Percentiles rank a stretch among this genome's conserved stretches.
Evolutionary conservation across 2,113 vertebrate genomes (phyloP).

Genomic region (Spea bombifrons): DNA sequence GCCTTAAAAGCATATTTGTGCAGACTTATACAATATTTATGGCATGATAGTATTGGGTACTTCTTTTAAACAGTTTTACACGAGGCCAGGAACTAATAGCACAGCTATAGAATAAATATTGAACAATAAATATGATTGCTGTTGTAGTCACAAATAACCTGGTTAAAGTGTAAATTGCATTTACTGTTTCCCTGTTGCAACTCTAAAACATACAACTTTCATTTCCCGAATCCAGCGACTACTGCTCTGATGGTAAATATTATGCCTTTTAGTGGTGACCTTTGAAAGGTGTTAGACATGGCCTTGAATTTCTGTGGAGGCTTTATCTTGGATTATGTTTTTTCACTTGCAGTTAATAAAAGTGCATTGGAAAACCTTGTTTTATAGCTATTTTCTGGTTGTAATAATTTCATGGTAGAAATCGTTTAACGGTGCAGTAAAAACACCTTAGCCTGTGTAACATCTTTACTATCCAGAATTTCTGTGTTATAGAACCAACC

Average conservation of each 20-base stretch:
- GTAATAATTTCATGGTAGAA: conserved; percentile 22
- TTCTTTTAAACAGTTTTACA: neutral
- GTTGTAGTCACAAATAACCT: neutral
- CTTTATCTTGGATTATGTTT: conserved; percentile 25
- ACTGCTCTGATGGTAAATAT: neutral
- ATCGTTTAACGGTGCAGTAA: neutral
- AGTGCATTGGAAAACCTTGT: neutral
- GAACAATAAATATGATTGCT: conserved; percentile 13
- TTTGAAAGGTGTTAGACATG: conserved; percentile 14
- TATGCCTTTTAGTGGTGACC: conserved; percentile 24
- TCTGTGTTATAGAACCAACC: neutral
- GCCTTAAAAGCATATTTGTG: too few relatives aligned
- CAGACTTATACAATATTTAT: neutral
- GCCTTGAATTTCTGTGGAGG: conserved; percentile 23
- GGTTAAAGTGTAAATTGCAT: conserved; percentile 6
- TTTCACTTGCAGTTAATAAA: conserved; percentile 38
- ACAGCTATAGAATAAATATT: neutral
- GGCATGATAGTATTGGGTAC: neutral
- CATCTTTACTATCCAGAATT: neutral
- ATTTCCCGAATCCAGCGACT: conserved; percentile 7
- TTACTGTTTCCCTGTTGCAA: conserved; percentile 28
- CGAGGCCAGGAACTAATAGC: conserved; percentile 12
- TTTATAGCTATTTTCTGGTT: conserved; percentile 6
- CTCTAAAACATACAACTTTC: conserved; percentile 20
- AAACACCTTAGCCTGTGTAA: neutral